Conservation (phyloP, 1,140 invertebrate species). For the Globodera ellingtonae region DNA sequence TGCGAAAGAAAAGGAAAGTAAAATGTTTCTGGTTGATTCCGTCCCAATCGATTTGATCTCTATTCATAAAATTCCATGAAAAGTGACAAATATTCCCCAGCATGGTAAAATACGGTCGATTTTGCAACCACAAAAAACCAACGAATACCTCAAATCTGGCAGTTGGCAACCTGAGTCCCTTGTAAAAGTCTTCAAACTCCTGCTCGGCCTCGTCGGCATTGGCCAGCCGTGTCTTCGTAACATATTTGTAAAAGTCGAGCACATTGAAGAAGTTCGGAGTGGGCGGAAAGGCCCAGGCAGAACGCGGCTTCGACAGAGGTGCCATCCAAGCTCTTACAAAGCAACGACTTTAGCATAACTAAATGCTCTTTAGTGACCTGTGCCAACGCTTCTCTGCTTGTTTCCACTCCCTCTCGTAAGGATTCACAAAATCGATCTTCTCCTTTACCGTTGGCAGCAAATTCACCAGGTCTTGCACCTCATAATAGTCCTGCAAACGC, state of each 20-base stretch:
- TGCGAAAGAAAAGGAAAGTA: conserved; percentile 26
- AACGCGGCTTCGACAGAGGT: conserved; percentile 44
- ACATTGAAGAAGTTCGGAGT: conserved; percentile 57
- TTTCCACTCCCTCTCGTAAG: conserved; percentile 61
- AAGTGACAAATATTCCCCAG: too few species aligned
- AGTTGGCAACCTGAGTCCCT: conserved; percentile 47
- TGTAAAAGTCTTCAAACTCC: conserved; percentile 47
- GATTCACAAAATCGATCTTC: conserved; percentile 62
- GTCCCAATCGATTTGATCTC: background rate
- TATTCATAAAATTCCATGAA: too few species aligned
- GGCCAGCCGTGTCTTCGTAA: conserved; percentile 58
- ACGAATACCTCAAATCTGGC: conserved; percentile 43
- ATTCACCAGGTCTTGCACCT: conserved; percentile 52
- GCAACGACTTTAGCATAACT: conserved; percentile 14
- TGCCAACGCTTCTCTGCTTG: conserved; percentile 59
- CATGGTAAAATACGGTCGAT: too few species aligned
- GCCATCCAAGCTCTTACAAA: conserved; percentile 56
- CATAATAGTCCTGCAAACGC: conserved; percentile 59
- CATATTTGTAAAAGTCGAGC: conserved; percentile 62
- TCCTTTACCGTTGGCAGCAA: conserved; percentile 56
- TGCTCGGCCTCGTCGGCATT: conserved; percentile 31
- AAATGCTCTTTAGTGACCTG: conserved; percentile 37
- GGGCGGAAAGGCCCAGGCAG: conserved; percentile 53
- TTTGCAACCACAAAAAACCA: too few species aligned
- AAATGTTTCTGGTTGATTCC: background rate